These are phyloP conservation scores for Eospalax fontanierii DNA, from an alignment of 2,797 vertebrate species.

Conservation along the genomic window DNA sequence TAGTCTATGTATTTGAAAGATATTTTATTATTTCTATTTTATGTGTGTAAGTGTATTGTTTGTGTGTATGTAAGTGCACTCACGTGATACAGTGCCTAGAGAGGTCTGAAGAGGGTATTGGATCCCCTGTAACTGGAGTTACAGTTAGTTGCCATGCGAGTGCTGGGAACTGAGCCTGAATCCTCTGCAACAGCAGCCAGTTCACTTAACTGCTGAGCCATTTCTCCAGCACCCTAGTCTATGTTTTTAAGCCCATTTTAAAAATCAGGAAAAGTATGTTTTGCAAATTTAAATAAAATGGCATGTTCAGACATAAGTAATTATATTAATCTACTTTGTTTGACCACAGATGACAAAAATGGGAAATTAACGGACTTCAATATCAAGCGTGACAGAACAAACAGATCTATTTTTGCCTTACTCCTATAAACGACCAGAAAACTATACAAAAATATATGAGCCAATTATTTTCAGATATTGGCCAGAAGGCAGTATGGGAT, in stretches of 20 bases:
- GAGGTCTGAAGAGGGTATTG: too few relatives aligned
- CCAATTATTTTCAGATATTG: conserved; percentile 10
- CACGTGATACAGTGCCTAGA: too few relatives aligned
- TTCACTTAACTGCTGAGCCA: too few relatives aligned
- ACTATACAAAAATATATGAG: not conserved
- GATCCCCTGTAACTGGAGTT: too few relatives aligned
- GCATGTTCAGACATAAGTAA: not conserved
- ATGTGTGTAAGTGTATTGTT: too few relatives aligned
- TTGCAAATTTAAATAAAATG: not conserved
- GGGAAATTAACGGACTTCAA: not conserved
- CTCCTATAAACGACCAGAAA: conserved; percentile 5
- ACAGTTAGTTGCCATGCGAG: too few relatives aligned
- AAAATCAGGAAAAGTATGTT: conserved; percentile 14
- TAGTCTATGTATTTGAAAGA: too few relatives aligned
- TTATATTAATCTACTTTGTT: not conserved
- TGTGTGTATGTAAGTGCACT: too few relatives aligned
- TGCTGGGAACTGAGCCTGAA: too few relatives aligned
- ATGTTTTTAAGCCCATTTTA: conserved; percentile 20
- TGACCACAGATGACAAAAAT: not conserved
- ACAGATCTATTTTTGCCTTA: not conserved
- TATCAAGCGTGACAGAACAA: not conserved
- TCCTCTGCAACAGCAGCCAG: too few relatives aligned
- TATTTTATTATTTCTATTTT: too few relatives aligned
- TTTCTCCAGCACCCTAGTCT: too few relatives aligned
- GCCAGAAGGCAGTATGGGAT: not conserved